Evolutionary conservation across 1,140 invertebrate genomes (phyloP), one percentile per base, ranked within the genome.

Genomic region (Antheraea mylitta): DNA sequence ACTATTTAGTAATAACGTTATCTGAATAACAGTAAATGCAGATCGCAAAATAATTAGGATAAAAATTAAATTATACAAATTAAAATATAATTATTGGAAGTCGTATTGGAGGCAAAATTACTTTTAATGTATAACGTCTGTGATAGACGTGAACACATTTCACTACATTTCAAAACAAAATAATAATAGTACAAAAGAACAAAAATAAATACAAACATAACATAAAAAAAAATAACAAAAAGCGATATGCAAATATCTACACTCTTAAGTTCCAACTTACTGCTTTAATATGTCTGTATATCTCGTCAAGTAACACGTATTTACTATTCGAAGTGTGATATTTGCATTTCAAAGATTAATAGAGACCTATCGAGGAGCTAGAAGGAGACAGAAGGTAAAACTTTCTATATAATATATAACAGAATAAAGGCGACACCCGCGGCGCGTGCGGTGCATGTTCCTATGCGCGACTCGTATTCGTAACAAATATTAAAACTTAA

Each of bases 151-250:
- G 73, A 76, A 81, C 81, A 83, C 74, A 79, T 76, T 79, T 70
- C 42, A 67, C 78, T 83, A 85, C 77, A 88, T 72, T 73, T 68
- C 69, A 86, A 87, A 66, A 85, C 79, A 86, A 84, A 83, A 88
- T 82, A 82, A 78, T 83, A 80, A 81, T 73, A 83, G 81, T 81
- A 90, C 75, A 78, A 86, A 84, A 83, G 81, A 87, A 85, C 86
- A 90, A 90, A 92, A 92, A 92, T 89, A 92, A 87, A 92, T 87
- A 89, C 87, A 90, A 90, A 92, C 88, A 90, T 89, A 90, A 90
- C 87, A 87, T 78, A 81, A 77, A 77, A 82, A 79, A 82, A 88
- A 85, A 75, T 71, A 83, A 85, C 73, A 88, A 75, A 85, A 86
- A 86, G 75, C 83, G 85, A 90, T 89, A 91, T 91, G 88, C 89